A percentile compares a stretch with the other conserved stretches of the same genome.
Conservation (phyloP, 2,113 vertebrate genomes). For the Sinocyclocheilus grahami region DNA sequence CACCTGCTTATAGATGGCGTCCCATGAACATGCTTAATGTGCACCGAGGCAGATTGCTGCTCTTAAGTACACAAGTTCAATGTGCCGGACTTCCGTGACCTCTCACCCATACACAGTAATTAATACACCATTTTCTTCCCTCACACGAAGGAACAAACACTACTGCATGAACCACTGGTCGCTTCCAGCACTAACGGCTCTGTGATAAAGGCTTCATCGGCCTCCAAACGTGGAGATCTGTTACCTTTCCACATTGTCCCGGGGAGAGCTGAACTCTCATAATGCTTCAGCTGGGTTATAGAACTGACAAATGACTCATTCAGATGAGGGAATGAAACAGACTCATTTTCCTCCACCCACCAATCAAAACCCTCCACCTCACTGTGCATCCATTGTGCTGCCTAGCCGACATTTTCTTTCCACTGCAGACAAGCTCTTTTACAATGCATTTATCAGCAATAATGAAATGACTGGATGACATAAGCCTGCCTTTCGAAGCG, state of each 20-base stretch:
- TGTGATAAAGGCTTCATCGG: conserved; percentile 27
- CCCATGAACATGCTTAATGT: conserved; percentile 16
- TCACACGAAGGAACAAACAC: conserved; percentile 39
- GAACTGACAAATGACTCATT: conserved; percentile 68
- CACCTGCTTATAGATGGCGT: not conserved
- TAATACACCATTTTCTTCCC: conserved; percentile 55
- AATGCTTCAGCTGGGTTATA: conserved; percentile 43
- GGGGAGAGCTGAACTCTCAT: conserved; percentile 47
- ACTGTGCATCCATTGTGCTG: conserved; percentile 64
- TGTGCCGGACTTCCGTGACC: conserved; percentile 54
- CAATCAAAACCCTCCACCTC: conserved; percentile 81
- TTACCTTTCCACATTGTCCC: conserved; percentile 51
- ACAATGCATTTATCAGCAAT: conserved; percentile 27
- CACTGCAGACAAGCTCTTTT: conserved; percentile 57
- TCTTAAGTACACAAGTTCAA: conserved; percentile 52
- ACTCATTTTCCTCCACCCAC: conserved; percentile 73
- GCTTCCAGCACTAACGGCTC: conserved; percentile 25
- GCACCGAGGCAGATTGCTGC: conserved; percentile 34
- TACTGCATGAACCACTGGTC: not conserved
- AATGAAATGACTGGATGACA: not conserved
- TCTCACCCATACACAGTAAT: conserved; percentile 56
- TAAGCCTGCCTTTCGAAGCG: not conserved
- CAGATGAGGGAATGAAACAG: conserved; percentile 73
- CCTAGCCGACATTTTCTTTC: conserved; percentile 73
- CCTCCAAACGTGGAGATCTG: conserved; percentile 26